phyloP scores from a whole-genome alignment of 2,888 invertebrate species.

The Phortica okadai region DNA sequence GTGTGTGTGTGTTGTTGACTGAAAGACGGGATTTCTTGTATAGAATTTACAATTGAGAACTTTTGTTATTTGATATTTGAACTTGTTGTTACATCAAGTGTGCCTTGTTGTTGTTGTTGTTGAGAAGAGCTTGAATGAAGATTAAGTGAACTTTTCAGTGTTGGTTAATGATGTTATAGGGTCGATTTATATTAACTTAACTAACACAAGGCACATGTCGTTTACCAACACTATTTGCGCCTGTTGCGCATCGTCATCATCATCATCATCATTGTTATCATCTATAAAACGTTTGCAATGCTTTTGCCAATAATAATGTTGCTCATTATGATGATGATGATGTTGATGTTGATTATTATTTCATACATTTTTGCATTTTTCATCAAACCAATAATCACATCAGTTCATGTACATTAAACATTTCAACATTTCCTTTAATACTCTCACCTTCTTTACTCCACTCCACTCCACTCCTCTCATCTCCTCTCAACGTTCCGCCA shows the following conservation, averaged over 20 bases:
- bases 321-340: background rate
- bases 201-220: background rate
- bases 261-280: background rate
- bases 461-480: too few relatives aligned
- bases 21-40: too few relatives aligned
- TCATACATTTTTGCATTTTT: constrained; percentile 53
- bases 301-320: background rate
- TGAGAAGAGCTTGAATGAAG: too few relatives aligned
- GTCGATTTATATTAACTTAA: too few relatives aligned
- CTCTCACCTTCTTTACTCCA: background rate
- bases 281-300: background rate
- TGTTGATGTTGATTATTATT: background rate
- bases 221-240: background rate
- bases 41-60: too few relatives aligned
- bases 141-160: too few relatives aligned
- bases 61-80: too few relatives aligned
- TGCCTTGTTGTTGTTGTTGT: too few relatives aligned
- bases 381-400: constrained; percentile 65
- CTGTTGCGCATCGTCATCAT: constrained; percentile 1
- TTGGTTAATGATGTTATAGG: too few relatives aligned
- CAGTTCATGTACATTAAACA: constrained; percentile 50
- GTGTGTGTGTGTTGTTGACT: constrained; percentile 3
- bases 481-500: constrained; percentile 5
- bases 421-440: constrained; percentile 51
- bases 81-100: too few relatives aligned